Evolutionary conservation across 1,140 invertebrate species (phyloP).

Genomic region (Augochlora pura): DNA sequence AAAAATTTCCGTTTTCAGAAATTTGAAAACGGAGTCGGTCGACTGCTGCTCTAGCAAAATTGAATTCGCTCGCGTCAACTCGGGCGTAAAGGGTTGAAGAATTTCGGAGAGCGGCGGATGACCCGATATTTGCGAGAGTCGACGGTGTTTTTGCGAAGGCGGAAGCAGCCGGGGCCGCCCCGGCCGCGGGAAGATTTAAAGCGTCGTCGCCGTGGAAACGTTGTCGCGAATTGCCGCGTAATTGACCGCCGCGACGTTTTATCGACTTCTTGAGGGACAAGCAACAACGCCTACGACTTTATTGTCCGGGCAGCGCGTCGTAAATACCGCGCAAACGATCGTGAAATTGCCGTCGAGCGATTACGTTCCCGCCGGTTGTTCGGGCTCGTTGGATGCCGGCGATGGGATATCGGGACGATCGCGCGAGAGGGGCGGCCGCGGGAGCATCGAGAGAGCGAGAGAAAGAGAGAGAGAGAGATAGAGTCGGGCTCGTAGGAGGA

Average conservation of each 20-base stretch:
- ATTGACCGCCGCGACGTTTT: neutral
- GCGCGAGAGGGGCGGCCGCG: neutral
- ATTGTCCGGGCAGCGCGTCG: neutral
- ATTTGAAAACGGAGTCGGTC: no score
- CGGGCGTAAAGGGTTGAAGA: no score
- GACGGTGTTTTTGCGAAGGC: neutral
- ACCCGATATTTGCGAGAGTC: no score
- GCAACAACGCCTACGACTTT: slow-evolving; percentile 17
- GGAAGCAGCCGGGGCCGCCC: neutral
- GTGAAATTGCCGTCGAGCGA: slow-evolving; percentile 16
- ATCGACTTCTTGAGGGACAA: slow-evolving; percentile 4
- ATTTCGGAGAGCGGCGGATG: no score
- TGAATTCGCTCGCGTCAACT: no score
- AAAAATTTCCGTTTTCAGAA: no score
- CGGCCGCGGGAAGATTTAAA: neutral
- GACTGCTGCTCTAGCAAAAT: no score
- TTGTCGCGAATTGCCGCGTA: neutral
- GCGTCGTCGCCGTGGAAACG: neutral
- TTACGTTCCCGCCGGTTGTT: neutral
- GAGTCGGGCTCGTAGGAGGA: neutral
- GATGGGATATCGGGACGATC: neutral
- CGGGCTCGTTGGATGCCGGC: neutral
- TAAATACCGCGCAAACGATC: slow-evolving; percentile 3
- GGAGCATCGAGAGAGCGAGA: no score
- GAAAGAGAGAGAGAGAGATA: no score